Evolutionary conservation across 2,888 invertebrate species (phyloP), one percentile per base, ranked within the genome.

Genomic region (Onthophagus sagittarius): DNA sequence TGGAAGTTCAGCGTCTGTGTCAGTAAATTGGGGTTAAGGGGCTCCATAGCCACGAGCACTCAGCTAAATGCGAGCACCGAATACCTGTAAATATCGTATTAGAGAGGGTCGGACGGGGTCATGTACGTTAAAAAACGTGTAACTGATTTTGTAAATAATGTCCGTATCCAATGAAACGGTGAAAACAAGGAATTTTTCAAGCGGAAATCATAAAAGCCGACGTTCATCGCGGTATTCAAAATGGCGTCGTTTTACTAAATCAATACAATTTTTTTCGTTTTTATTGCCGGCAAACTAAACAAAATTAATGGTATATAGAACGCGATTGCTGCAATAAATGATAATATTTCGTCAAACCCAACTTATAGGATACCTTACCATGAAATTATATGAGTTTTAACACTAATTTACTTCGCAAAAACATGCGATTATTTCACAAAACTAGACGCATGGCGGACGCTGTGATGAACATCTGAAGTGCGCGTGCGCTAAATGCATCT

Each of bases 1-100:
- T 95, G 95, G 84, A 92, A 95, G 86, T 94, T 93, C 79, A 95
- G 86, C 76, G 93, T 89, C 82, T 91, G 91, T 82, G 91, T 86
- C 84, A 95, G 88, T 76, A 89, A 84, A 73, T 88, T 87, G 76
- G 86, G 79, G 83, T 88, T 88, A 83, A 89, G 83, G 71, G 86
- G 82, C 82, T 88, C 88, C 88, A 87, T 88, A 78, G 77, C 64
- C 63, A 70, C 53, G 71, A 23, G 9, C 64, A n/a, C 67, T 67
- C 64, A 39, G 69, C 67, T 15, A 23, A 23, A 23, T 23, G 65
- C 71, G 23, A 71, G 23, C 71, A 62, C n/a, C 23, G n/a, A 23
- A 23, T 71, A 71, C 74, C 72, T 74, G 75, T 71, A 74, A 73
- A 65, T 73, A 75, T 74, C 15, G 65, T 71, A 74, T n/a, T 15